Percentiles rank a stretch among this genome's conserved stretches.
phyloP scores from a whole-genome alignment of 2,888 invertebrate species.

The Bugula neritina region DNA sequence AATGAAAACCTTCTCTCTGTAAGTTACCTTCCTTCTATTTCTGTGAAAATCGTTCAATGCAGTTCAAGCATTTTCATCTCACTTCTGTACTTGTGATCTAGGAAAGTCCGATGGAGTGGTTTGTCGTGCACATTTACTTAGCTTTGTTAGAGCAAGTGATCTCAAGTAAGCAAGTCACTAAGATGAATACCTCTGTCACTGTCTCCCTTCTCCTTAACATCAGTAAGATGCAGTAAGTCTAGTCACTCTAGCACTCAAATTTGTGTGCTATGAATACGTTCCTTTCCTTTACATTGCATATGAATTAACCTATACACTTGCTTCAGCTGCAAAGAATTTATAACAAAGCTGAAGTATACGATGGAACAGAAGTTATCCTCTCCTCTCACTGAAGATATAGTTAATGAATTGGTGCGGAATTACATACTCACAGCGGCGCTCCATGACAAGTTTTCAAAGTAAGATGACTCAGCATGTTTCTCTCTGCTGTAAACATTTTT shows the following conservation, averaged over 20 bases:
- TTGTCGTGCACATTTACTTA: constrained; percentile 6
- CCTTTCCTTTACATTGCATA: background rate
- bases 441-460: constrained; percentile 14
- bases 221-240: constrained; percentile 21
- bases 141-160: background rate
- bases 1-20: background rate
- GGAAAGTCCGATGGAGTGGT: constrained; percentile 16
- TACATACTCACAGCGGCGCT: constrained; percentile 17
- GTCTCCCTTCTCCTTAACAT: background rate
- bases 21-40: background rate
- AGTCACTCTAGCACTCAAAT: background rate
- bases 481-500: background rate
- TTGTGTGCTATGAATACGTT: background rate
- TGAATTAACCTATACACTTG: background rate
- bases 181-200: background rate
- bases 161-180: background rate
- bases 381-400: background rate
- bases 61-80: too few species aligned
- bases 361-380: constrained; percentile 14
- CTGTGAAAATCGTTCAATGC: too few species aligned
- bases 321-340: constrained; percentile 17
- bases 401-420: background rate
- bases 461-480: background rate
- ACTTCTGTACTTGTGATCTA: too few species aligned
- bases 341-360: constrained; percentile 1